Base-by-base conservation (phyloP, 2,113 vertebrate genomes). In the Macheiramphus alcinus region DNA sequence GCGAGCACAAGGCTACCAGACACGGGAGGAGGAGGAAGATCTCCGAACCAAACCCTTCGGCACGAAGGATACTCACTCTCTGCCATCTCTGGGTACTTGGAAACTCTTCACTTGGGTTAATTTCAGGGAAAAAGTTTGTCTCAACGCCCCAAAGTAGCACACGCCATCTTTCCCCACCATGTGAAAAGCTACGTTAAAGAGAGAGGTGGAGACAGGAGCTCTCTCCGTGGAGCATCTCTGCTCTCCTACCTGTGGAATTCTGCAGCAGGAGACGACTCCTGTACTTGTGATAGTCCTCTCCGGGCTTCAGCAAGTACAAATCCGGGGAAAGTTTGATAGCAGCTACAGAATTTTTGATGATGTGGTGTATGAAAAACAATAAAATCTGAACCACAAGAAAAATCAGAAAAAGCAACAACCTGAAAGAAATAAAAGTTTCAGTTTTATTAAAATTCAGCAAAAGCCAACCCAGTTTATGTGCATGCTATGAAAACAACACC, bases 171-270 rank as follows among this genome's bases (percentile, higher is more conserved):
- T 53, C 17, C 29, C 58, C 65, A 42, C 40, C 34, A 17, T 0
- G 3, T n/a, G 13, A 62, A 38, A n/a, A 0, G 11, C 36, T 55
- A 19, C 0, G 0, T 29, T 34, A 7, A 36, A 50, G 68, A 73
- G 21, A 36, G 53, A 13, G 16, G 32, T 3, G 53, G 36, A 52
- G 70, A 1, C 3, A 17, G 76, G 42, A 88, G 19, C n/a, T 2
- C 7, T 13, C 42, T 19, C 38, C 3, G 1, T 0, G 1, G 36
- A 27, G 63, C 71, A 20, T 10, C 79, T 53, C 80, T 59, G 73
- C 91, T n/a, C 53, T 73, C 98, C 97, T 89, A 99, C 99, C 99
- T 94, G 99, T 98, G 75, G 98, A 99, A 97, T 99, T 99, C 94
- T 99, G 98, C 68, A 99, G 98, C 86, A 99, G 98, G 23, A 99